A percentile compares a stretch with the other conserved stretches of the same genome.
These are phyloP conservation scores for Erannis defoliaria DNA, from an alignment of 2,888 invertebrate species.

Conservation along the genomic window DNA sequence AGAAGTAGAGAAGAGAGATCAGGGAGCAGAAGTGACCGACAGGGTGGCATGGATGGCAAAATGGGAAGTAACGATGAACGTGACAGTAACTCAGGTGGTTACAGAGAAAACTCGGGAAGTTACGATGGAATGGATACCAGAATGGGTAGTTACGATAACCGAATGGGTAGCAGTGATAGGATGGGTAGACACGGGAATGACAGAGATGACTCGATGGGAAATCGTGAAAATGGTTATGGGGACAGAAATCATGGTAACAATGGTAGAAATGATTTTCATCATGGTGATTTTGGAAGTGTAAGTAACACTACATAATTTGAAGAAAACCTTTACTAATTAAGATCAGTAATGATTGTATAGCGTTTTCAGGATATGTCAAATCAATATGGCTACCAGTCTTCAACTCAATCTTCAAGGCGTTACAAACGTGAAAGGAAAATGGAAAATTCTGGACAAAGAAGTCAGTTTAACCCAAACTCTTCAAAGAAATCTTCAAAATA, in stretches of 20 bases:
- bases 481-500: conserved; percentile 56
- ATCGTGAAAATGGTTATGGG: conserved; percentile 35
- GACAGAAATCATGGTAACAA: conserved; percentile 52
- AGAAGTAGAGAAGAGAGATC: conserved; percentile 50
- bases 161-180: conserved; percentile 41
- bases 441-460: conserved; percentile 76
- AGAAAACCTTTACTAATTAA: not conserved
- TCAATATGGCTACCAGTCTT: conserved; percentile 55
- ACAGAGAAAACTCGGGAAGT: conserved; percentile 30
- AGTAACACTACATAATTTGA: conserved; percentile 50
- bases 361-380: conserved; percentile 55
- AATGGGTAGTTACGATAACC: conserved; percentile 21
- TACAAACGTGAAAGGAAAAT: conserved; percentile 68
- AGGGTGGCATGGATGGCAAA: conserved; percentile 47
- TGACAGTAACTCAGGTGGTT: conserved; percentile 40
- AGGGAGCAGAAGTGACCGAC: conserved; percentile 51
- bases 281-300: conserved; percentile 65
- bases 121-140: conserved; percentile 19
- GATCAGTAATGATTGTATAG: conserved; percentile 8
- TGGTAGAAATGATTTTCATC: conserved; percentile 63
- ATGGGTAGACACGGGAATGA: conserved; percentile 40
- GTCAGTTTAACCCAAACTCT: conserved; percentile 77
- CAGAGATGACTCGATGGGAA: conserved; percentile 46
- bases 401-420: conserved; percentile 60
- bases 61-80: conserved; percentile 43